Conservation (phyloP, 2,888 invertebrate genomes). For the Isoperla grammatica region DNA sequence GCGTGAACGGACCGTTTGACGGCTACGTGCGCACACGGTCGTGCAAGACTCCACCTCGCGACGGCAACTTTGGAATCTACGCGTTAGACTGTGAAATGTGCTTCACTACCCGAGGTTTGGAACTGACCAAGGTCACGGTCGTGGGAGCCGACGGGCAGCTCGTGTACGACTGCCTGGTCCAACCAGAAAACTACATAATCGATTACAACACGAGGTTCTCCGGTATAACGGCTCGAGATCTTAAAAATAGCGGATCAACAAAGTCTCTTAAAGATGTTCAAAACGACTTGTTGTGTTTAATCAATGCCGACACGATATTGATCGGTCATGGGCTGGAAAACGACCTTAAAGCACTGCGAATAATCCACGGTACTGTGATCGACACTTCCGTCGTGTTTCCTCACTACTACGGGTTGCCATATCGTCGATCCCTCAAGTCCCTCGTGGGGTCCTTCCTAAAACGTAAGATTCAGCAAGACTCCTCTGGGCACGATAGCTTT, state of each 20-base stretch:
- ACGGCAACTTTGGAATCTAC: conserved; percentile 55
- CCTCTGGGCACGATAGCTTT: conserved; percentile 78
- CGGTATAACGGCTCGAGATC: conserved; percentile 70
- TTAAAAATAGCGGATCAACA: conserved; percentile 52
- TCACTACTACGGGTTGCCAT: conserved; percentile 76
- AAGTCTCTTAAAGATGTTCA: conserved; percentile 77
- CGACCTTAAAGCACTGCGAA: conserved; percentile 79
- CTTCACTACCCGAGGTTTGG: conserved; percentile 79
- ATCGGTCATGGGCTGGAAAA: conserved; percentile 95
- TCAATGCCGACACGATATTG: conserved; percentile 78
- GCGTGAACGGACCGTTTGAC: conserved; percentile 66
- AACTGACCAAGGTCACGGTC: conserved; percentile 82
- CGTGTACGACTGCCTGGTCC: conserved; percentile 79
- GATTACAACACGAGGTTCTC: conserved; percentile 96
- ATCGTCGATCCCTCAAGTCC: conserved; percentile 73
- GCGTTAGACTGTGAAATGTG: conserved; percentile 98
- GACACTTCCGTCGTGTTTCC: conserved; percentile 90
- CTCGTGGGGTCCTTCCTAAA: conserved; percentile 67
- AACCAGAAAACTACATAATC: conserved; percentile 73
- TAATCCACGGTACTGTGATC: conserved; percentile 77
- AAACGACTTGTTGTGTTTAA: conserved; percentile 72
- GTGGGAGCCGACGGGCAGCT: conserved; percentile 65
- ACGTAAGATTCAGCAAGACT: conserved; percentile 73
- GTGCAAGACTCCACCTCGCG: conserved; percentile 45
- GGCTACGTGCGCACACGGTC: conserved; percentile 58